phyloP scores from a whole-genome alignment of 2,113 vertebrate genomes.

The Phyllostomus discolor region DNA sequence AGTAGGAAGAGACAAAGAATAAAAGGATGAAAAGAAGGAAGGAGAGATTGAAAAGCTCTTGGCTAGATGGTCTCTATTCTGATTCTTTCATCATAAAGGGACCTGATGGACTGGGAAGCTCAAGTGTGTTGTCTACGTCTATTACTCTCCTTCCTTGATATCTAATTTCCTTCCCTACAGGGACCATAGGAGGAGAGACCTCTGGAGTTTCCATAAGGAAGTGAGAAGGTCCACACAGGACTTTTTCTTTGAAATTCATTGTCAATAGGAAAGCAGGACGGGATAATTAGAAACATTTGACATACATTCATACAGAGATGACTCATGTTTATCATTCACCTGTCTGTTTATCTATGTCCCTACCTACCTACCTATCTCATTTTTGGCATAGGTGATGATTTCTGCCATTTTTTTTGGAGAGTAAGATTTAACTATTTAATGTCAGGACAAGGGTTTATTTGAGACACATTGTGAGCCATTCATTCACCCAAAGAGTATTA shows the following conservation, averaged over 20 bases:
- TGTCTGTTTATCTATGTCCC: background rate
- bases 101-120: background rate
- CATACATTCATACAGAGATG: background rate
- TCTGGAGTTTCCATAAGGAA: background rate
- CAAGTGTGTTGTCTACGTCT: background rate
- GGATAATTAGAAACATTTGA: constrained; percentile 6
- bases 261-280: background rate
- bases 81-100: background rate
- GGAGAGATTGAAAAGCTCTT: background rate
- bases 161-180: background rate
- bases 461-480: background rate
- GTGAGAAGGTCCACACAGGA: background rate
- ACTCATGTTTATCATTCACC: background rate
- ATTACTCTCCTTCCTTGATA: background rate
- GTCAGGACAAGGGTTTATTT: background rate
- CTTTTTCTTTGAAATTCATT: constrained; percentile 15
- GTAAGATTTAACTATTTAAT: background rate
- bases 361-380: background rate
- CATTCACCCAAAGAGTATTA: background rate
- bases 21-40: background rate
- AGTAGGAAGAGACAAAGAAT: background rate
- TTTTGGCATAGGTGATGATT: background rate
- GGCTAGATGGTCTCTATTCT: background rate
- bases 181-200: background rate
- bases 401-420: background rate